Base-by-base conservation (phyloP, 1,140 invertebrate genomes). In the Scaptomyza hsui region DNA sequence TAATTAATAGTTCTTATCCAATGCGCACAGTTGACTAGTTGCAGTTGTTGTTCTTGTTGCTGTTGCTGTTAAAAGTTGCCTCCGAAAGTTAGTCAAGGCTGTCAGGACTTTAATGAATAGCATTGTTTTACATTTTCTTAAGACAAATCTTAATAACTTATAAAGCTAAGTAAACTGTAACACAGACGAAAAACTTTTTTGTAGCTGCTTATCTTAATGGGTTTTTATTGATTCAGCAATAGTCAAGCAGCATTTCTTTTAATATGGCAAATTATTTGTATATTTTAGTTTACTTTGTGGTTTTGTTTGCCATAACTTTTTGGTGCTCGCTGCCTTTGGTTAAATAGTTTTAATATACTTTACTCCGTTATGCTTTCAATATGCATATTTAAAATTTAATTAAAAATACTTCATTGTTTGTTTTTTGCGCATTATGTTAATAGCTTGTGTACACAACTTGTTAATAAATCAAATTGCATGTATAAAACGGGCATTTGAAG, bases 1-100 rank as follows among this genome's bases (percentile, higher is more conserved):
- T 55, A 70, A 70, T 70, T 70, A 64, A 70, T 70, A 64, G 67
- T 70, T 21, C 18, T 45, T 64, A 64, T 55, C 39, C 21, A 47
- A 24, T n/a, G 19, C 19, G 19, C 44, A 13, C 21, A 29, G 37
- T 24, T 13, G 16, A 41, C 16, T 42, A 42, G 29, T 37, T n/a
- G 9, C 16, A 19, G 16, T 19, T 44, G 32, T 37, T 37, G 29
- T 32, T 37, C 9, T 19, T 44, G 32, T 37, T 37, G 29, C 10
- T 37, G 32, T 5, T n/a, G 3, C n/a, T 37, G 7, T 32, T 12
- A 32, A 18, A 24, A 53, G 7, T 16, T 24, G 51, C n/a, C 9
- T 5, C 37, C 10, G 10, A 15, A 41, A 42, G 13, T 26, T 16
- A 26, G 13, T 15, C 52, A 55, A 26, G 35, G 9, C 37, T 42